Conservation (phyloP, 2,888 invertebrate species). For the Andrena bucephala region DNA sequence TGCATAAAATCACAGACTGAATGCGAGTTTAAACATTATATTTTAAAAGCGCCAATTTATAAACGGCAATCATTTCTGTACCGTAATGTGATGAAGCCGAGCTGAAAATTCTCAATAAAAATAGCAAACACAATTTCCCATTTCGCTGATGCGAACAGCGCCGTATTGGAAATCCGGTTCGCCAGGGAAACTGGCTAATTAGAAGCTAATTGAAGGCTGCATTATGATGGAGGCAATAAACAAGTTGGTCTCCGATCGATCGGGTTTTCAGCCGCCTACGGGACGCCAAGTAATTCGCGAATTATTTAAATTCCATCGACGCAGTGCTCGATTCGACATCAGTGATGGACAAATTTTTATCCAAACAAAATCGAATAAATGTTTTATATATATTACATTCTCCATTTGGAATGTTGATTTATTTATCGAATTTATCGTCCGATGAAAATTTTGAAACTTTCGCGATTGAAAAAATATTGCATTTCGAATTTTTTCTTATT, state of each 20-base stretch:
- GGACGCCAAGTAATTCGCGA: constrained; percentile 13
- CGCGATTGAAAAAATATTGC: no score
- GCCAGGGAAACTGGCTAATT: neutral
- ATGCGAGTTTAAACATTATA: no score
- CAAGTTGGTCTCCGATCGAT: constrained; percentile 31
- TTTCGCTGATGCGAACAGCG: neutral
- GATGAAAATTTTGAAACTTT: no score
- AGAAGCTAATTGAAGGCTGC: constrained; percentile 24
- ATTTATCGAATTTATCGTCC: no score
- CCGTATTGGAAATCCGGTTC: neutral
- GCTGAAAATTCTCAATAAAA: neutral
- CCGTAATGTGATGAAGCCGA: neutral
- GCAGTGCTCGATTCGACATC: constrained; percentile 10
- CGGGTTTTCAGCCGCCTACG: neutral
- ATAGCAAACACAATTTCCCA: neutral
- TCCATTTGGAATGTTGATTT: no score
- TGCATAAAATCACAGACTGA: no score
- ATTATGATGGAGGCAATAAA: constrained; percentile 18
- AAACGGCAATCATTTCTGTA: no score
- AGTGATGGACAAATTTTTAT: no score
- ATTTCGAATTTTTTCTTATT: no score
- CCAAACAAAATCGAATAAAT: no score
- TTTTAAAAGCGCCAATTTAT: no score
- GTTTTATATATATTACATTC: no score
- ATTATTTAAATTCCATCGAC: constrained; percentile 41